phyloP scores from a whole-genome alignment of 2,888 invertebrate species.

The Strigamia maritima region DNA sequence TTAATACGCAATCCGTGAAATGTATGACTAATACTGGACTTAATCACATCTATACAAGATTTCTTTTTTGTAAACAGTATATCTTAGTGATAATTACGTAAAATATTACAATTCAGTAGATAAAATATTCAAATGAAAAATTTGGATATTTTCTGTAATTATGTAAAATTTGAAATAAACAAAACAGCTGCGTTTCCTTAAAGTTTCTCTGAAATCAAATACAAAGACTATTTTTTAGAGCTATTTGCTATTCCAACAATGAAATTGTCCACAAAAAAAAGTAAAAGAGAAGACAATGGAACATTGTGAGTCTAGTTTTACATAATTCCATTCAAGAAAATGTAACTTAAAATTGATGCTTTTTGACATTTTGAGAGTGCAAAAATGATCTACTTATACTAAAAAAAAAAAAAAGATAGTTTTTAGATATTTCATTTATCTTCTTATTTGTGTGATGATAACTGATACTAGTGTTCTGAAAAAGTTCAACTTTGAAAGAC shows the following conservation, averaged over 20 bases:
- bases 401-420: not conserved
- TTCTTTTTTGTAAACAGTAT: too few species aligned
- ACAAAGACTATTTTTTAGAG: not conserved
- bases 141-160: too few species aligned
- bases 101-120: too few species aligned
- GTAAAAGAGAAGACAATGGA: not conserved
- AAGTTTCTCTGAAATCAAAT: not conserved
- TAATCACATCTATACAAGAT: not conserved
- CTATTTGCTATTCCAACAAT: not conserved
- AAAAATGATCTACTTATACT: not conserved
- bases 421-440: not conserved
- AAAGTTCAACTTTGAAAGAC: not conserved
- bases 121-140: too few species aligned
- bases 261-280: not conserved
- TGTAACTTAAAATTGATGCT: not conserved
- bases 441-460: not conserved
- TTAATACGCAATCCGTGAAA: not conserved
- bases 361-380: not conserved
- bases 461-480: not conserved
- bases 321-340: not conserved
- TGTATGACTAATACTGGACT: not conserved
- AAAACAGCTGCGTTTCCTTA: not conserved
- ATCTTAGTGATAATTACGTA: too few species aligned
- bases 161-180: not conserved
- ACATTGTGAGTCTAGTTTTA: not conserved